Evolutionary conservation across 2,113 vertebrate genomes (phyloP), one percentile per base, ranked within the genome.

Genomic region (Camelus dromedarius): DNA sequence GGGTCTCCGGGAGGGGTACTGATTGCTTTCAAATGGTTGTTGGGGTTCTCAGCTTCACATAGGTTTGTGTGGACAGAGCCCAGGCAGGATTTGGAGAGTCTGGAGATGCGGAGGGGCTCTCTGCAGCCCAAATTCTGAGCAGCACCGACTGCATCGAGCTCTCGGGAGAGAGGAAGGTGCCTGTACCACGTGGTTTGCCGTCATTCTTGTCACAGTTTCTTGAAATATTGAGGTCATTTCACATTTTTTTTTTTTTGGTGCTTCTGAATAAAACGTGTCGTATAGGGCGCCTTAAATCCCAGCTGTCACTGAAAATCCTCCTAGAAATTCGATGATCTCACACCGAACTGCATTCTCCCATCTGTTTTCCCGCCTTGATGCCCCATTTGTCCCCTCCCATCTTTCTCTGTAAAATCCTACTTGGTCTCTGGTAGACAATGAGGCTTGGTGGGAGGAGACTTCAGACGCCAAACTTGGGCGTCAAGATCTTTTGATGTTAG

Each of bases 151-250:
- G 35, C 46, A 1, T 89, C 18, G 11, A 22, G 54, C 70, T 60
- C 58, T 73, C 77, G 79, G 58, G 46, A 72, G 83, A 15, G 30
- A 32, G 52, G 77, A 79, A 12, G 26, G 30, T 20, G 58, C 66
- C 38, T 42, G 38, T 42, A 42, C 38, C n/a, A 1, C 8, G 56
- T 11, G 80, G 58, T 8, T 85, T 69, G 72, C 8, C 0, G 6
- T 38, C n/a, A 35, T 83, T 72, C 83, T 86, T 83, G 90, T 95
- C 94, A 72, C 28, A 42, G 32, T 76, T 84, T 93, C 67, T 91
- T 95, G 54, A 97, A 94, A 96, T 89, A 83, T 46, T 89, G 69
- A 92, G 82, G 79, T 90, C 83, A 86, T 94, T 93, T 58, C 15
- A 15, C 58, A 72, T 64, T n/a, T 42, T 42, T 19, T 42, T 19